A percentile compares a stretch with the other conserved stretches of the same genome.
Conservation (phyloP, 2,113 vertebrate genomes). For the Castor canadensis region DNA sequence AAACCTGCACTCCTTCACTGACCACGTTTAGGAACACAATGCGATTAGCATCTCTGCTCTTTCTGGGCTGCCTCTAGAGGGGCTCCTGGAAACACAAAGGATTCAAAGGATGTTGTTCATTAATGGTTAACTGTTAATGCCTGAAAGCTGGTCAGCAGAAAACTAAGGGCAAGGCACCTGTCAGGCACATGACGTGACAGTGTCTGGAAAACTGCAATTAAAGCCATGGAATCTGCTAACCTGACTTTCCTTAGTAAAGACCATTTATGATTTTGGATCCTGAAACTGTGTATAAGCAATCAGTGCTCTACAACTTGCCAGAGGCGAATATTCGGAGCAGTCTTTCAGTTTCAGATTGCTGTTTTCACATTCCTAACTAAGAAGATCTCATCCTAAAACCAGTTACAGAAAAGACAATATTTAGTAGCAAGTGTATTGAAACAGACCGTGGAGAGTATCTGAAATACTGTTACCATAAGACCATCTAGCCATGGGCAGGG, state of each 20-base stretch:
- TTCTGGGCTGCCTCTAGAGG: constrained; percentile 68
- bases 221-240: constrained; percentile 54
- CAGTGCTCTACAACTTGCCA: background rate
- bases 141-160: constrained; percentile 44
- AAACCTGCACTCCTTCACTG: constrained; percentile 66
- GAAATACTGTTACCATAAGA: background rate
- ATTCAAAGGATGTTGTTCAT: constrained; percentile 69
- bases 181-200: background rate
- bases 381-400: constrained; percentile 35
- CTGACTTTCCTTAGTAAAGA: background rate
- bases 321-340: background rate
- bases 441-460: background rate
- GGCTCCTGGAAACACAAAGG: constrained; percentile 75
- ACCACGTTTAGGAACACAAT: constrained; percentile 65
- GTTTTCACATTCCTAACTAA: background rate
- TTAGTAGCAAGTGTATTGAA: background rate
- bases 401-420: background rate
- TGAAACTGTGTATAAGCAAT: background rate
- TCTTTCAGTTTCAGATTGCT: background rate
- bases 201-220: constrained; percentile 40
- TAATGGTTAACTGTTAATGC: constrained; percentile 75
- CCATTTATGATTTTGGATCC: background rate
- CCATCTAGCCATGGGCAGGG: background rate
- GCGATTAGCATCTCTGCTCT: constrained; percentile 79
- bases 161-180: constrained; percentile 53